Evolutionary conservation across 1,140 invertebrate genomes (phyloP).

Genomic region (Triops longicaudatus): DNA sequence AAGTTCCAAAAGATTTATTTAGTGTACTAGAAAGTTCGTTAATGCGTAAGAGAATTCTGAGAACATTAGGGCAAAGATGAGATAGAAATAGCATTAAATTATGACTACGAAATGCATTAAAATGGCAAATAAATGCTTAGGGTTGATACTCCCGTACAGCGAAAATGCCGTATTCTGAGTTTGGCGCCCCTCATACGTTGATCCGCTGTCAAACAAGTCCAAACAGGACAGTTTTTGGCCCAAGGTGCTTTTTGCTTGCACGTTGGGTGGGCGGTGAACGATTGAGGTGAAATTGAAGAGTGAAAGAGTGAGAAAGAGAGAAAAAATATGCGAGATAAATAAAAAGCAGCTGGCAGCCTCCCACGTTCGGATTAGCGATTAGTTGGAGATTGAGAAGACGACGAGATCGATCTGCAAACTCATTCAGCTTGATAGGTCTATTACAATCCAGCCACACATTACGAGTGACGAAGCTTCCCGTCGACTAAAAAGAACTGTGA

Average conservation of each 20-base stretch:
- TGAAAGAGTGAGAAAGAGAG: not conserved
- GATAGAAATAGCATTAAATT: not conserved
- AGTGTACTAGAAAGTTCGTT: not conserved
- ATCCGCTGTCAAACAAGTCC: not conserved
- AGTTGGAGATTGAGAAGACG: conserved; percentile 7
- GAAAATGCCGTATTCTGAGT: no score
- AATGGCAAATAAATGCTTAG: not conserved
- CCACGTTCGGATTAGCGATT: conserved; percentile 10
- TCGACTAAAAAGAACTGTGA: not conserved
- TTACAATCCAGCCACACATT: not conserved
- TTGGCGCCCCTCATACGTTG: not conserved
- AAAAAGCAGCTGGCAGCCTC: conserved; percentile 5
- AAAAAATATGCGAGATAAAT: not conserved
- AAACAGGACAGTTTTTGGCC: not conserved
- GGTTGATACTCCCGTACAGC: no score
- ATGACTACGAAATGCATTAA: not conserved
- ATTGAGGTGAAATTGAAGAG: not conserved
- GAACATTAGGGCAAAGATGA: not conserved
- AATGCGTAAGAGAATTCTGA: not conserved
- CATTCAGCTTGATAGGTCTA: conserved; percentile 5
- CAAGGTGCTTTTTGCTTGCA: not conserved
- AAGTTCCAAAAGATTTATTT: not conserved
- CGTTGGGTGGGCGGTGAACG: not conserved
- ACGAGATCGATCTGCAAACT: not conserved
- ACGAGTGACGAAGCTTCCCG: not conserved